Conservation (phyloP, 2,888 invertebrate genomes). For the Drosophila conformis region DNA sequence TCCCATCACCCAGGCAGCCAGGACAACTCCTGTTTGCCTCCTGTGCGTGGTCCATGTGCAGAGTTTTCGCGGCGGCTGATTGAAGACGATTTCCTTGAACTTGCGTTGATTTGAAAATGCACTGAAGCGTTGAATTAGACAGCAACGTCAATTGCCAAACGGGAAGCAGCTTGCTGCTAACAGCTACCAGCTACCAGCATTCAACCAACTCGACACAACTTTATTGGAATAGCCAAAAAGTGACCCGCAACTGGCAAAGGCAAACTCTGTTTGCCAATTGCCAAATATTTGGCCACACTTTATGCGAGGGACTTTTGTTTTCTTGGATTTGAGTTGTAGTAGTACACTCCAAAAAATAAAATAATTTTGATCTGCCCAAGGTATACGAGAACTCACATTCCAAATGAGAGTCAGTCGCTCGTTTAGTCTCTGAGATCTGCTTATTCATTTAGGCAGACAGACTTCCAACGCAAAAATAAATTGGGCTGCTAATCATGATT, state of each 20-base stretch:
- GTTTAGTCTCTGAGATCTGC: not conserved
- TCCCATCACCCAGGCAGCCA: conserved; percentile 13
- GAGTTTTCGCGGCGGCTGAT: conserved; percentile 73
- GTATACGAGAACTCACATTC: not conserved
- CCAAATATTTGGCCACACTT: conserved; percentile 58
- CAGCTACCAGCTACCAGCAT: conserved; percentile 7
- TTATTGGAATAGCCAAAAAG: conserved; percentile 50
- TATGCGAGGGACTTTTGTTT: conserved; percentile 31
- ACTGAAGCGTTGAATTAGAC: conserved; percentile 78
- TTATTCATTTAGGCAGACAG: not conserved
- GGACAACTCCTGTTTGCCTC: conserved; percentile 45
- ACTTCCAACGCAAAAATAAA: too few relatives aligned
- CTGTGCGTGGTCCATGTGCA: conserved; percentile 41
- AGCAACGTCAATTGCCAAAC: conserved; percentile 48
- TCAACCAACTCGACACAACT: conserved; percentile 44
- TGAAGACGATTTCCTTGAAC: conserved; percentile 76
- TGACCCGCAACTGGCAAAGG: conserved; percentile 39
- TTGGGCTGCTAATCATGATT: too few relatives aligned
- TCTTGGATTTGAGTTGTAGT: not conserved
- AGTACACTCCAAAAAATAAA: not conserved
- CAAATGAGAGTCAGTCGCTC: not conserved
- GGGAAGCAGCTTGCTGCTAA: conserved; percentile 32
- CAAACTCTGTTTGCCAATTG: conserved; percentile 34
- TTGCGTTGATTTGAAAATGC: conserved; percentile 78
- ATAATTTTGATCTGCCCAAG: too few relatives aligned